phyloP scores from a whole-genome alignment of 2,888 invertebrate species.

The Liposcelis brunnea region DNA sequence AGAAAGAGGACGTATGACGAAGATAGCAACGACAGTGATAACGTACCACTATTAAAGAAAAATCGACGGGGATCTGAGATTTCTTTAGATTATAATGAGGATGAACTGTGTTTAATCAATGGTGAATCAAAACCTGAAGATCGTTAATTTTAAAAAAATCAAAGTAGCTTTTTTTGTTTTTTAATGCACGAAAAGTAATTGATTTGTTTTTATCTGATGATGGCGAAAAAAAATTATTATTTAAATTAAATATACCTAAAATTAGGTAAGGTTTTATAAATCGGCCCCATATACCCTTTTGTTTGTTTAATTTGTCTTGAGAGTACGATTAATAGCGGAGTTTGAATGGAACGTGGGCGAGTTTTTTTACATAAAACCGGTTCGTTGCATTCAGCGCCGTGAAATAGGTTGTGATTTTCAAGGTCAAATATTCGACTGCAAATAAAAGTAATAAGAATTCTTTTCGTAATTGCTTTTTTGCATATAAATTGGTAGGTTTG shows the following conservation, averaged over 20 bases:
- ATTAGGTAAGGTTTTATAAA: background rate
- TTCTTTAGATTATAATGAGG: slow-evolving; percentile 56
- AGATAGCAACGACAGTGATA: slow-evolving; percentile 33
- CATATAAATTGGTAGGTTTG: too few species aligned
- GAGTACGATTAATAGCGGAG: too few species aligned
- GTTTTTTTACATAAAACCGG: too few species aligned
- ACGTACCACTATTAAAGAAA: slow-evolving; percentile 41
- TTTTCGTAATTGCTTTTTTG: too few species aligned
- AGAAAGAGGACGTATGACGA: slow-evolving; percentile 27
- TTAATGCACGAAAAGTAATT: too few species aligned
- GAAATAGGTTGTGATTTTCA: too few species aligned
- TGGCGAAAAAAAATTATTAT: background rate
- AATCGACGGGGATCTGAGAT: slow-evolving; percentile 52
- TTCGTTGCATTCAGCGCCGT: too few species aligned
- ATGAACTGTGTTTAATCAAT: slow-evolving; percentile 53
- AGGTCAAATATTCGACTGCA: too few species aligned
- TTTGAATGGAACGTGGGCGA: too few species aligned
- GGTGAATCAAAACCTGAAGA: slow-evolving; percentile 41
- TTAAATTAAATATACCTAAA: slow-evolving; percentile 2
- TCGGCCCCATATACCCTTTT: too few species aligned
- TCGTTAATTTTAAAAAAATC: slow-evolving; percentile 21
- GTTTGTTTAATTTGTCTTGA: too few species aligned
- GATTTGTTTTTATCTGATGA: slow-evolving; percentile 1
- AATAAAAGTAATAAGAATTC: too few species aligned
- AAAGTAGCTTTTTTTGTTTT: background rate